Evolutionary conservation across 2,888 invertebrate species (phyloP).

Genomic region (Agonopterix arenella): DNA sequence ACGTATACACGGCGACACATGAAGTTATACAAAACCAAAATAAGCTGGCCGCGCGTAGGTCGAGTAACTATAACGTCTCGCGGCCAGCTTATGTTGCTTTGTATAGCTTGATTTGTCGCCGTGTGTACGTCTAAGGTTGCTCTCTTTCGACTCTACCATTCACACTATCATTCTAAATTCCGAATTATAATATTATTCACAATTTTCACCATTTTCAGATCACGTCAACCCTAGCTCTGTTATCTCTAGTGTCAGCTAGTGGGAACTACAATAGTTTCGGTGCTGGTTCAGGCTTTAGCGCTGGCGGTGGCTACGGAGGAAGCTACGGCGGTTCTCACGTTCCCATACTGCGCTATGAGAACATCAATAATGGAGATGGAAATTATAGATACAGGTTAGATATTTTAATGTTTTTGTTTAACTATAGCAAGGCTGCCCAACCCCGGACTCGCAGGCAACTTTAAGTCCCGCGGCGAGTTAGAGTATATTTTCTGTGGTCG

Average conservation of each 20-base stretch:
- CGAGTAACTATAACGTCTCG: too few relatives aligned
- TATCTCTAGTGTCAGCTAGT: slow-evolving; percentile 29
- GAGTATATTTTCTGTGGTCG: too few relatives aligned
- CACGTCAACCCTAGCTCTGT: slow-evolving; percentile 25
- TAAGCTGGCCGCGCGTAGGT: too few relatives aligned
- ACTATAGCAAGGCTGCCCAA: background rate
- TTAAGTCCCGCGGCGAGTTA: slow-evolving; percentile 77
- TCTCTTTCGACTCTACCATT: background rate
- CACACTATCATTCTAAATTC: too few relatives aligned
- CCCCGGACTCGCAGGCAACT: slow-evolving; percentile 16
- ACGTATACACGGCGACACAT: too few relatives aligned
- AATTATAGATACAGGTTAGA: slow-evolving; percentile 79
- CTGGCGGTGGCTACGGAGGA: slow-evolving; percentile 9
- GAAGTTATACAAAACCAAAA: too few relatives aligned
- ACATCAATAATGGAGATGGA: slow-evolving; percentile 80
- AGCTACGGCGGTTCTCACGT: slow-evolving; percentile 46
- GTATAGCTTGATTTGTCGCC: too few relatives aligned
- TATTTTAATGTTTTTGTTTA: too few relatives aligned
- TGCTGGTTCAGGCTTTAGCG: slow-evolving; percentile 7
- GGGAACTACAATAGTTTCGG: slow-evolving; percentile 25
- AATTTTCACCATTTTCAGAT: slow-evolving; percentile 22
- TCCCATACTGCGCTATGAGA: slow-evolving; percentile 79
- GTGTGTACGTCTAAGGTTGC: too few relatives aligned
- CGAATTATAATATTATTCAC: background rate
- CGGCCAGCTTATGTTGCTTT: too few relatives aligned